Evolutionary conservation across 1,140 invertebrate genomes (phyloP).

Genomic region (Pollicipes pollicipes): DNA sequence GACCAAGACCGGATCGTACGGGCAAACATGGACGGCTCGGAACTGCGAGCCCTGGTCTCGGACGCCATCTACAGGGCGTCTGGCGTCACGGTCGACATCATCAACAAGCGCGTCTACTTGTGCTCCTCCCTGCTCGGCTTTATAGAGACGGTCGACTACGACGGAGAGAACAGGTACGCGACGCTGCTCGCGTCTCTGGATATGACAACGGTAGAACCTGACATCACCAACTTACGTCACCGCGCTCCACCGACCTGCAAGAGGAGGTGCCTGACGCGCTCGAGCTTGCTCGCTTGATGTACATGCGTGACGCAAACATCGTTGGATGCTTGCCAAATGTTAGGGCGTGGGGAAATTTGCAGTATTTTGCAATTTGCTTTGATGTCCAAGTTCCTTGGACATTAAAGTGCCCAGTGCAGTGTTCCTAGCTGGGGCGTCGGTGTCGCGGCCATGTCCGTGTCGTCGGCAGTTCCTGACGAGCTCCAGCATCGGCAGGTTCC

Average conservation of each 20-base stretch:
- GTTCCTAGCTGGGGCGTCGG: too few species aligned
- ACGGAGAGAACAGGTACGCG: constrained; percentile 54
- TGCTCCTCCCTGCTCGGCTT: constrained; percentile 90
- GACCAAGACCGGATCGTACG: constrained; percentile 73
- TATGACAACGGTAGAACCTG: constrained; percentile 71
- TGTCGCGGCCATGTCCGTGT: too few species aligned
- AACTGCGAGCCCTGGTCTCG: constrained; percentile 58
- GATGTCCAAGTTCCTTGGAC: too few species aligned
- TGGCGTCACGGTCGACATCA: constrained; percentile 67
- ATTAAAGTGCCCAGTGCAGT: too few species aligned
- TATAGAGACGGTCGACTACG: constrained; percentile 92
- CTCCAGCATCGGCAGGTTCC: constrained; percentile 11
- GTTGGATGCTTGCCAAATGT: too few species aligned
- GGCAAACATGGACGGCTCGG: constrained; percentile 80
- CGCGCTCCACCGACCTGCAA: too few species aligned
- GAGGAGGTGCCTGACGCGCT: too few species aligned
- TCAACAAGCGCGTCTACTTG: constrained; percentile 80
- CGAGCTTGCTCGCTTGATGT: too few species aligned
- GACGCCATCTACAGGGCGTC: constrained; percentile 79
- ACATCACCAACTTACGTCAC: constrained; percentile 73
- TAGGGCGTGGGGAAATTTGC: too few species aligned
- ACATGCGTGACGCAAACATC: too few species aligned
- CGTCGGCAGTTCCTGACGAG: too few species aligned
- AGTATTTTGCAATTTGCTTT: too few species aligned
- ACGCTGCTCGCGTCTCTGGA: constrained; percentile 65